A percentile compares a stretch with the other conserved stretches of the same genome.
Evolutionary conservation across 2,888 invertebrate genomes (phyloP).

Genomic region (Steinernema hermaphroditum): DNA sequence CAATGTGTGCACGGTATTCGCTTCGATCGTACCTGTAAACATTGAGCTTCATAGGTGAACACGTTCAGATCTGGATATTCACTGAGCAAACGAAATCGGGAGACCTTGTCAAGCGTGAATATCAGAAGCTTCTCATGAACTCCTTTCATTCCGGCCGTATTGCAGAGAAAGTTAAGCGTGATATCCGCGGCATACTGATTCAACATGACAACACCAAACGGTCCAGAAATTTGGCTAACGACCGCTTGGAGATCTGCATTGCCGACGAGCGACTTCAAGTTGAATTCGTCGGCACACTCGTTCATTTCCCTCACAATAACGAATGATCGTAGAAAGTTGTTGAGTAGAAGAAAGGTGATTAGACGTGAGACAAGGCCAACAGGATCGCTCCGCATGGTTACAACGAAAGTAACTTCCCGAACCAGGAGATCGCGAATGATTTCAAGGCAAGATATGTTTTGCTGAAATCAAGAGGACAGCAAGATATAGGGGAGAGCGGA

Average conservation of each 20-base stretch:
- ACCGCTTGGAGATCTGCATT: not conserved
- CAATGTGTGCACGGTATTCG: no score
- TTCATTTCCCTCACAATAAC: constrained; percentile 29
- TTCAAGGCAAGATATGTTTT: not conserved
- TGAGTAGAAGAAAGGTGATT: not conserved
- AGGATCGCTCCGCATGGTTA: constrained; percentile 6
- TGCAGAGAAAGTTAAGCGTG: constrained; percentile 56
- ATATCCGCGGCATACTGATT: constrained; percentile 47
- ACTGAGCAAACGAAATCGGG: constrained; percentile 41
- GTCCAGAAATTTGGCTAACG: not conserved
- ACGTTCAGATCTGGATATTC: constrained; percentile 45
- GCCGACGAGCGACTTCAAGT: not conserved
- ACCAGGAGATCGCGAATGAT: not conserved
- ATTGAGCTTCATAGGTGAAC: constrained; percentile 45
- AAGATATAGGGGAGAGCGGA: no score
- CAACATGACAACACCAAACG: constrained; percentile 36
- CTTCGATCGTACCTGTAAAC: constrained; percentile 42
- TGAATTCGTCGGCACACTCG: constrained; percentile 20
- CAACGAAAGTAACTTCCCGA: constrained; percentile 3
- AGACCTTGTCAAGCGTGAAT: constrained; percentile 49
- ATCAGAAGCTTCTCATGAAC: constrained; percentile 46
- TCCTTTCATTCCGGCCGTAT: constrained; percentile 41
- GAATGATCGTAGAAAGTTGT: constrained; percentile 23
- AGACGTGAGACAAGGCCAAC: constrained; percentile 13
- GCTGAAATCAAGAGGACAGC: no score